phyloP scores from a whole-genome alignment of 2,113 vertebrate genomes.

The Harpagus bidentatus region DNA sequence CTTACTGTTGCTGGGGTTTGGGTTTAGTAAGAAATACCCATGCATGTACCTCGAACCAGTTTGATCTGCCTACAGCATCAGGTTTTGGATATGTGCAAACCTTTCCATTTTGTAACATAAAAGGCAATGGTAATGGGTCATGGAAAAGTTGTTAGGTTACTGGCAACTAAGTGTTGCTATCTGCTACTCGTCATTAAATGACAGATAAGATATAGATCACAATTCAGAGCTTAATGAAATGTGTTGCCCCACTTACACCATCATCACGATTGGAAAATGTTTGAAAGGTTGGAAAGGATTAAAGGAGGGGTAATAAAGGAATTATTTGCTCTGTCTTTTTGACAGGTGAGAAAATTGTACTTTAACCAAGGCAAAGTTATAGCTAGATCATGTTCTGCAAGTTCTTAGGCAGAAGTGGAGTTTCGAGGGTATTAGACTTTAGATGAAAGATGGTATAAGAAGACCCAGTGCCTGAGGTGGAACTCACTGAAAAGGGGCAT shows the following conservation, averaged over 20 bases:
- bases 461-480: neutral
- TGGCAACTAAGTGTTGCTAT: neutral
- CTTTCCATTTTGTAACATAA: neutral
- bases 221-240: neutral
- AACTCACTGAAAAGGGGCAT: neutral
- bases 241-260: neutral
- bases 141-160: neutral
- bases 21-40: neutral
- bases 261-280: neutral
- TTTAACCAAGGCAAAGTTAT: neutral
- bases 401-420: neutral
- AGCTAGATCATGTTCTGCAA: neutral
- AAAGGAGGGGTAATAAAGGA: neutral
- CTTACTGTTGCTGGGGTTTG: neutral
- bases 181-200: neutral
- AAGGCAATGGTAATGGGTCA: neutral
- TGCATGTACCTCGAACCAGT: neutral
- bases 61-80: neutral
- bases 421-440: neutral
- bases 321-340: neutral
- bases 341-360: neutral
- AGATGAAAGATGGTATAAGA: neutral
- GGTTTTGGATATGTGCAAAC: neutral
- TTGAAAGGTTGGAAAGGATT: neutral
- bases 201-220: neutral